Evolutionary conservation across 2,113 vertebrate species (phyloP).

Genomic region (Empidonax traillii): DNA sequence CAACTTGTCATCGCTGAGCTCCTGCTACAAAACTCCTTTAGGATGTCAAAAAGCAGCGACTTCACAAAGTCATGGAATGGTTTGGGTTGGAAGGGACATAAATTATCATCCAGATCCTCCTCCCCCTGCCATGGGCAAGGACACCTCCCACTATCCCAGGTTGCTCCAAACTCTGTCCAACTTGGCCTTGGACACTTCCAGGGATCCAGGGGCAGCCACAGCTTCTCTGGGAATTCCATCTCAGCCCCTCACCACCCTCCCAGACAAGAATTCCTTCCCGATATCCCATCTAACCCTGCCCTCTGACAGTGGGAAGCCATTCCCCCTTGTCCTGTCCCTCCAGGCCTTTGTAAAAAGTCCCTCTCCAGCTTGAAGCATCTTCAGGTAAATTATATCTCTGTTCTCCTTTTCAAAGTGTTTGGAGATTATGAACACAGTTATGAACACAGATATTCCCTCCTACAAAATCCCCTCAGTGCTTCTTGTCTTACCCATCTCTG

Average conservation of each 20-base stretch:
- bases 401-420: neutral
- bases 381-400: neutral
- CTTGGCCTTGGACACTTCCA: neutral
- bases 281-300: neutral
- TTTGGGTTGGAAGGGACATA: neutral
- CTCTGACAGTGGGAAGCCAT: neutral
- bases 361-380: neutral
- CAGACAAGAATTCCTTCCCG: neutral
- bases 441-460: neutral
- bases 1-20: rapidly evolving
- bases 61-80: neutral
- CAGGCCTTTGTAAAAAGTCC: neutral
- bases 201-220: neutral
- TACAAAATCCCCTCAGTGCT: neutral
- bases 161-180: neutral
- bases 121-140: neutral
- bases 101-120: neutral
- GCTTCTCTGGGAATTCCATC: neutral
- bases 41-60: too few relatives aligned
- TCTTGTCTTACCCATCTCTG: neutral
- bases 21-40: rapidly evolving
- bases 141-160: neutral
- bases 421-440: neutral
- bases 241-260: neutral
- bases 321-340: neutral